Conservation (phyloP, 2,797 vertebrate species). For the Poecile montanus region DNA sequence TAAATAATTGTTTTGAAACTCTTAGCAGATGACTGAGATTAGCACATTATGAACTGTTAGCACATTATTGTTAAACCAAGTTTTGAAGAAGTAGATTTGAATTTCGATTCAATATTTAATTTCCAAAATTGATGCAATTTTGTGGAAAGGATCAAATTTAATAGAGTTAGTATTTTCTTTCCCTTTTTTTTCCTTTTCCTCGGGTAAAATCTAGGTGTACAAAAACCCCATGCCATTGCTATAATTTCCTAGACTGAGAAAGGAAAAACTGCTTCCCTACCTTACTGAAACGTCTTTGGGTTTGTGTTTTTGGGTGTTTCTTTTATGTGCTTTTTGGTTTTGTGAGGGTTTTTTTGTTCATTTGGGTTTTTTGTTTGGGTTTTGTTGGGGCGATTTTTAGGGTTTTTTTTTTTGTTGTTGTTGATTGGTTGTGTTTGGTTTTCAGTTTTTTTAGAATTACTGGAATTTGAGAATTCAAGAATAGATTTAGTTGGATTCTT, state of each 20-base stretch:
- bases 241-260: not conserved
- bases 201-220: not conserved
- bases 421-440: not conserved
- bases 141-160: not conserved
- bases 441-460: not conserved
- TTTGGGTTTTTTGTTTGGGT: not conserved
- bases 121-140: not conserved
- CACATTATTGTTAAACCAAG: not conserved
- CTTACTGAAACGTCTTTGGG: not conserved
- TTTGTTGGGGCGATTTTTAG: not conserved
- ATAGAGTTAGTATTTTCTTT: not conserved
- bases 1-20: not conserved
- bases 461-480: not conserved
- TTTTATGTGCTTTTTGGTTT: not conserved
- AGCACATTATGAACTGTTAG: not conserved
- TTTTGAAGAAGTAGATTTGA: not conserved
- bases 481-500: not conserved
- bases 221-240: not conserved
- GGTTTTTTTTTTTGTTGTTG: too few species aligned
- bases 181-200: not conserved
- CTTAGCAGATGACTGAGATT: not conserved
- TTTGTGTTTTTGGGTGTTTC: not conserved
- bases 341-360: not conserved
- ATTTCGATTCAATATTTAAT: not conserved
- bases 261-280: not conserved